Evolutionary conservation across 2,888 invertebrate genomes (phyloP).

Genomic region (Acanthacorydalis orientalis): DNA sequence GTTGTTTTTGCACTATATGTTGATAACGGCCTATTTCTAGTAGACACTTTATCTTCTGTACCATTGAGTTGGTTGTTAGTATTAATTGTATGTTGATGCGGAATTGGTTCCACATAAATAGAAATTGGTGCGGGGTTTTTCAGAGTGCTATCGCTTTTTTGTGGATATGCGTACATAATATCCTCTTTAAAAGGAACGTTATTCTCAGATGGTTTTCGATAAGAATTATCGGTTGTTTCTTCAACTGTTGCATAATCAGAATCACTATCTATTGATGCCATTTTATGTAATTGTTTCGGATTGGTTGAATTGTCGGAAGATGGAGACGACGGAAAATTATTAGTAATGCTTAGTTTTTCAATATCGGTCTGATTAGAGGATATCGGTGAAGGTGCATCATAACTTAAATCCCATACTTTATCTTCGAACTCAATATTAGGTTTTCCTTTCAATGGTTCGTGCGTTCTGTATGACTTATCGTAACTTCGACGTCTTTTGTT

Average conservation of each 20-base stretch:
- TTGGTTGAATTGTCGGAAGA: too few relatives aligned
- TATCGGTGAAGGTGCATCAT: slow-evolving; percentile 36
- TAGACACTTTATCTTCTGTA: slow-evolving; percentile 1
- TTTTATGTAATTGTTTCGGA: too few relatives aligned
- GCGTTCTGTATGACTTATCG: slow-evolving; percentile 67
- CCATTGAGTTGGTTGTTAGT: too few relatives aligned
- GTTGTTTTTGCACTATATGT: slow-evolving; percentile 2
- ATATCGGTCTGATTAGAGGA: slow-evolving; percentile 21
- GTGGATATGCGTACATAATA: too few relatives aligned
- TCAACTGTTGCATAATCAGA: slow-evolving; percentile 10
- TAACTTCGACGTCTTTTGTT: slow-evolving; percentile 52
- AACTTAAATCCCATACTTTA: slow-evolving; percentile 61
- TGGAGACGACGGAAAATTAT: not conserved
- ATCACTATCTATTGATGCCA: slow-evolving; percentile 6
- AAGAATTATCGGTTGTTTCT: not conserved
- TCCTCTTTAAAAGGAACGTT: too few relatives aligned
- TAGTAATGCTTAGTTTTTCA: slow-evolving; percentile 5
- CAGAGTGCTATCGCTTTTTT: too few relatives aligned
- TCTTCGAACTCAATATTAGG: slow-evolving; percentile 67
- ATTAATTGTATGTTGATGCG: too few relatives aligned
- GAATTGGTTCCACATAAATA: too few relatives aligned
- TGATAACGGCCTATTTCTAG: slow-evolving; percentile 4
- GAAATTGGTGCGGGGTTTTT: too few relatives aligned
- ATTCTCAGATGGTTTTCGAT: too few relatives aligned
- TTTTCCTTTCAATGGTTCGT: slow-evolving; percentile 58